A percentile compares a stretch with the other conserved stretches of the same genome.
phyloP scores from a whole-genome alignment of 2,113 vertebrate species.

The Calyptommatus sinebrachiatus region DNA sequence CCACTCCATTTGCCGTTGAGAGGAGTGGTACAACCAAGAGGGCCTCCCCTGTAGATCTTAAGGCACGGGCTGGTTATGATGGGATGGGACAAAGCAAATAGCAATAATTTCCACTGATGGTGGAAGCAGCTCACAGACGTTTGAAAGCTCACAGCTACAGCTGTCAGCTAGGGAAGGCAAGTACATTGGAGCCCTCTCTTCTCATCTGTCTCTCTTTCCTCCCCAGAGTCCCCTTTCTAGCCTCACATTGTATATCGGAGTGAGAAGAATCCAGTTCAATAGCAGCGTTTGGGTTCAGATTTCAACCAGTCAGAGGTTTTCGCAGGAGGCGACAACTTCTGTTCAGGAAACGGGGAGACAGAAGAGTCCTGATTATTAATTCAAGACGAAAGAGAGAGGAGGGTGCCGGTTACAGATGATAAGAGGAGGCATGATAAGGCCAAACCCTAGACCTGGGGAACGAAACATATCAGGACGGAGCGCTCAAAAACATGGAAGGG shows the following conservation, averaged over 20 bases:
- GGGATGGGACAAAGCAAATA: no score
- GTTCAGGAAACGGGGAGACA: constrained; percentile 14
- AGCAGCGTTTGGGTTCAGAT: constrained; percentile 1
- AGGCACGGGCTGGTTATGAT: no score
- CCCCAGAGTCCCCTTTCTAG: background rate
- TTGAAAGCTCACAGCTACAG: background rate
- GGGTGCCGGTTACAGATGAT: background rate
- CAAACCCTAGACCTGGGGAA: background rate
- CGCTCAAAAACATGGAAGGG: no score
- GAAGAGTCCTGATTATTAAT: constrained; percentile 21
- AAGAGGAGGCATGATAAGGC: background rate
- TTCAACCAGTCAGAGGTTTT: constrained; percentile 8
- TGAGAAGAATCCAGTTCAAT: constrained; percentile 14
- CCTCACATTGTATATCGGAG: background rate
- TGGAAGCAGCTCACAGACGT: background rate
- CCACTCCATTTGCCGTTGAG: no score
- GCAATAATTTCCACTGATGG: no score
- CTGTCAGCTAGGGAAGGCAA: no score
- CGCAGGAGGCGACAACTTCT: background rate
- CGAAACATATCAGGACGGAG: background rate
- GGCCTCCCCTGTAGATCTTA: no score
- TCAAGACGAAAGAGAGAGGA: constrained; percentile 11
- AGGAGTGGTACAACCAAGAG: no score
- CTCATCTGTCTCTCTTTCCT: background rate
- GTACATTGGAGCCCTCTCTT: background rate